A percentile compares a stretch with the other conserved stretches of the same genome.
phyloP scores from a whole-genome alignment of 2,888 invertebrate genomes.

The Lysandra coridon region DNA sequence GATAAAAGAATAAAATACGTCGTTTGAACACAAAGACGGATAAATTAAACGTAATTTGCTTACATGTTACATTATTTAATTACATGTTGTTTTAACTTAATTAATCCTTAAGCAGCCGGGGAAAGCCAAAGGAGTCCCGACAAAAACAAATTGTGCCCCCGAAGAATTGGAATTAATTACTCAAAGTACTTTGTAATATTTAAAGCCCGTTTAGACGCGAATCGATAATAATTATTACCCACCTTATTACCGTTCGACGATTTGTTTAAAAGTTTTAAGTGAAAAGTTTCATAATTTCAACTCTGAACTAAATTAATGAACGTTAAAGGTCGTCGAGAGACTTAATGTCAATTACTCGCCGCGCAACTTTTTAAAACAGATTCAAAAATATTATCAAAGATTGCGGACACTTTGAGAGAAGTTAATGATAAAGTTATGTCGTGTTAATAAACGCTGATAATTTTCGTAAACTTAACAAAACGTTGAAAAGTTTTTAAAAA shows the following conservation, averaged over 20 bases:
- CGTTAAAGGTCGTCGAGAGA: constrained; percentile 42
- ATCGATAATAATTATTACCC: constrained; percentile 46
- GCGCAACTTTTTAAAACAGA: constrained; percentile 30
- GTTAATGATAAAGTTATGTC: neutral
- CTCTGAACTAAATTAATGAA: constrained; percentile 39
- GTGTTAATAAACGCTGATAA: neutral
- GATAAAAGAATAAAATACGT: constrained; percentile 5
- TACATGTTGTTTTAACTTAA: constrained; percentile 17
- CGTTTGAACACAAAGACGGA: neutral
- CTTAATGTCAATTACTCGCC: constrained; percentile 37
- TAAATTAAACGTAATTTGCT: constrained; percentile 17
- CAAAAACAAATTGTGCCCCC: constrained; percentile 46
- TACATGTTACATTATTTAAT: constrained; percentile 19
- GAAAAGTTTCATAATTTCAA: constrained; percentile 45
- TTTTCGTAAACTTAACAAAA: neutral
- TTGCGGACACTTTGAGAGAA: neutral
- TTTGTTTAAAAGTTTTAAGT: constrained; percentile 45
- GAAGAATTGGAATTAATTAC: constrained; percentile 48
- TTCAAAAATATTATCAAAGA: constrained; percentile 33
- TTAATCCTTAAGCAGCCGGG: constrained; percentile 16
- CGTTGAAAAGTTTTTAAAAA: too few species aligned
- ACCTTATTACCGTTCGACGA: constrained; percentile 45
- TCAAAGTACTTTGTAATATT: constrained; percentile 44
- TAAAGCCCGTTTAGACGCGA: constrained; percentile 42
- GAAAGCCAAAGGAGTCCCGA: constrained; percentile 34